phyloP scores from a whole-genome alignment of 1,140 invertebrate species.

The Apis dorsata region DNA sequence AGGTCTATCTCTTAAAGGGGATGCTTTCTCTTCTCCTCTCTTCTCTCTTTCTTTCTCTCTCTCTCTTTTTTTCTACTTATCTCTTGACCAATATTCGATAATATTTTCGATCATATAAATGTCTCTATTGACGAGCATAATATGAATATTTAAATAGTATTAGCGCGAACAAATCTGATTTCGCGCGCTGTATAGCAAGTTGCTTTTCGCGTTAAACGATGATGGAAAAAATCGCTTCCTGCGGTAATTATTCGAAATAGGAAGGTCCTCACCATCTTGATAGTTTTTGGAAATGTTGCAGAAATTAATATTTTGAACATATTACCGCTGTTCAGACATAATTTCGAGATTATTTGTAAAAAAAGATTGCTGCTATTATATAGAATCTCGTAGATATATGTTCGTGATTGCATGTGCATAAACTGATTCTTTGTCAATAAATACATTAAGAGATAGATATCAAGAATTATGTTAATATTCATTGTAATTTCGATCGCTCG shows the following conservation, averaged over 20 bases:
- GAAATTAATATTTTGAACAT: no score
- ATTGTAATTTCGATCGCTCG: no score
- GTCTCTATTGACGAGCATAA: not conserved
- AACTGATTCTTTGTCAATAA: no score
- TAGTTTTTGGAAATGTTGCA: no score
- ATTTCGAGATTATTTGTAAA: no score
- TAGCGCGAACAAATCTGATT: constrained; percentile 1
- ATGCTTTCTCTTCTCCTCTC: constrained; percentile 50
- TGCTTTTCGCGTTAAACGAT: constrained; percentile 13
- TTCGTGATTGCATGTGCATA: no score
- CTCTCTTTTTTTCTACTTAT: not conserved
- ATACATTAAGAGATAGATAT: no score
- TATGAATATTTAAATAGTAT: not conserved
- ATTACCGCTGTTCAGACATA: no score
- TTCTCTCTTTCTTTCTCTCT: not conserved
- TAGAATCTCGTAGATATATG: no score
- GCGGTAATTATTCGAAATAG: not conserved
- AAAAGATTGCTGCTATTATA: no score
- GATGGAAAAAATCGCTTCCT: not conserved
- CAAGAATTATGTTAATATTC: no score
- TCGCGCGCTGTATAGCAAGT: not conserved
- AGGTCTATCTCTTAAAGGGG: constrained; percentile 68
- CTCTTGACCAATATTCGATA: not conserved
- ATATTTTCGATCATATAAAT: not conserved
- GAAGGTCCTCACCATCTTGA: no score